Evolutionary conservation across 2,888 invertebrate species (phyloP).

Genomic region (Atherix ibis): DNA sequence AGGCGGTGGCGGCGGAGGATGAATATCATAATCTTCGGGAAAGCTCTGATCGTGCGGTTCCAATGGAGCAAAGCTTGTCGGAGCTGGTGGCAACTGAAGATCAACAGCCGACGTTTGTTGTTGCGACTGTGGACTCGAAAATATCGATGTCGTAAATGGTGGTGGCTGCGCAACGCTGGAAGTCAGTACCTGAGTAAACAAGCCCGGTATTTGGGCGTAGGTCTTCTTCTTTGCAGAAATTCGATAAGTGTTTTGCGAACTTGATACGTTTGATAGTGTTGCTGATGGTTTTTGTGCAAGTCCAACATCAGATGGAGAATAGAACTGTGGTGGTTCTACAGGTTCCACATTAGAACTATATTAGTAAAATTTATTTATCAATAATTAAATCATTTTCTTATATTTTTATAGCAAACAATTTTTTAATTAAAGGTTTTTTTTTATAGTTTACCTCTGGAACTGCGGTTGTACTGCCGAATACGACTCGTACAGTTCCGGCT

Average conservation of each 20-base stretch:
- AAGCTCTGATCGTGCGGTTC: slow-evolving; percentile 6
- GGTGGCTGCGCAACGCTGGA: too few species aligned
- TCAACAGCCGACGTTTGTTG: too few species aligned
- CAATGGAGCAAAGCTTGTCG: slow-evolving; percentile 2
- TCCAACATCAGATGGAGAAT: slow-evolving; percentile 24
- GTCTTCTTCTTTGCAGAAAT: slow-evolving; percentile 50
- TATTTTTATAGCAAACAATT: too few species aligned
- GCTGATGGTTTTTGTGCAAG: background rate
- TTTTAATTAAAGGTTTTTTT: too few species aligned
- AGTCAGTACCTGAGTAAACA: slow-evolving; percentile 28
- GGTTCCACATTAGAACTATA: too few species aligned
- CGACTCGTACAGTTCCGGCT: background rate
- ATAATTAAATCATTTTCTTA: too few species aligned
- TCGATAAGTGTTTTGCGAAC: slow-evolving; percentile 39
- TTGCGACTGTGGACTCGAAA: slow-evolving; percentile 1
- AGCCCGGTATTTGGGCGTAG: slow-evolving; percentile 64
- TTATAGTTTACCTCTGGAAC: background rate
- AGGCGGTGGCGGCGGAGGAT: background rate
- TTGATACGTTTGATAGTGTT: background rate
- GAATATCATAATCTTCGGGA: slow-evolving; percentile 1
- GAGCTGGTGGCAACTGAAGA: too few species aligned
- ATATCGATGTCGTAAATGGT: too few species aligned
- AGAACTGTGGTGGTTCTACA: slow-evolving; percentile 24
- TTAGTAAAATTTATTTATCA: too few species aligned
- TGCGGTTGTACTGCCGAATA: slow-evolving; percentile 1